Base-by-base conservation (phyloP, 2,888 invertebrate species). In the Ichneumon xanthorius region DNA sequence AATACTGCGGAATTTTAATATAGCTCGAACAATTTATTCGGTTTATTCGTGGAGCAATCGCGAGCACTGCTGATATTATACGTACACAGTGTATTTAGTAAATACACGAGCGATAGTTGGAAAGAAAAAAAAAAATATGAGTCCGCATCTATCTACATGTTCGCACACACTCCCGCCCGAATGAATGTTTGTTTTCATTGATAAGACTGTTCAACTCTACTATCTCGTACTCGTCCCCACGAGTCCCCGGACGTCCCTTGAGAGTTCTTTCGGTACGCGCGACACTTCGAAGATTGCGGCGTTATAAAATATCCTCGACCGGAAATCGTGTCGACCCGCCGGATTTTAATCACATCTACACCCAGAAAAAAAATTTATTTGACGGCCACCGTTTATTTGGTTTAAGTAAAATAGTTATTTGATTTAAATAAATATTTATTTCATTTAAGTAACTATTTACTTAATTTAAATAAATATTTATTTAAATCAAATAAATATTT, bases 151-250 rank as follows among this genome's bases (percentile, higher is more conserved):
- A 19, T 30, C 33, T 40, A 30, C 53, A 14, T 50, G 61, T 45
- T 30, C 26, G 55, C 40, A 33, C 26, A 53, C 16, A 53, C 55
- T 48, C 72, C 16, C 58, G 63, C 48, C 30, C 73, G 67, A 58
- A 82, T 83, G 75, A 83, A 86, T 84, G 72, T 78, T 83, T 80
- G 68, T 55, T 26, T 68, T 77, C 26, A 30, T 30, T 53, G 84
- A 86, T 84, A 86, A 86, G 72, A 82, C 33, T 65, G 65, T 80
- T 11, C 78, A 75, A 67, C 40, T 58, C 6, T 48, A 68, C 58
- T 79, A 83, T 86, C 82, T 58, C 65, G 37, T 76, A 37, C 67
- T 61, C 82, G 77, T 80, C 70, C 72, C 26, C 61, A 22, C 40
- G 53, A 53, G 40, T 33, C 26, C 58, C 50, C 53, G 50, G 22